These are phyloP conservation scores for Bradysia coprophila DNA, from an alignment of 1,140 invertebrate species.

Conservation along the genomic window DNA sequence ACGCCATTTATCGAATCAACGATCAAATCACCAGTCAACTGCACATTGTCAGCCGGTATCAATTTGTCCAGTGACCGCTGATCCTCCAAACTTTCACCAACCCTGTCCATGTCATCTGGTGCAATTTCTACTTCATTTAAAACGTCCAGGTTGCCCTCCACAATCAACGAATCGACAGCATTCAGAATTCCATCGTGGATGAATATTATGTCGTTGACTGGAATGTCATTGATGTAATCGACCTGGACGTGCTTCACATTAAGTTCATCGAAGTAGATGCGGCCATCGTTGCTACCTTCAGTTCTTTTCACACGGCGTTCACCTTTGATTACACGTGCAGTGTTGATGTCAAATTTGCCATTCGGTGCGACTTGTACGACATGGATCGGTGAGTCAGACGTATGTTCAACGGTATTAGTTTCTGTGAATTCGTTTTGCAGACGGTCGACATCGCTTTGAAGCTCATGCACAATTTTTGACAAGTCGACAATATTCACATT, in stretches of 20 bases:
- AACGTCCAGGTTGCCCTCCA: neutral
- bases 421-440: no score
- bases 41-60: neutral
- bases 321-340: no score
- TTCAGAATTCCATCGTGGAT: constrained; percentile 11
- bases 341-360: no score
- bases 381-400: no score
- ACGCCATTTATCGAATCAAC: constrained; percentile 18
- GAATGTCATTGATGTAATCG: constrained; percentile 10
- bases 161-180: constrained; percentile 6
- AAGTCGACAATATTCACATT: no score
- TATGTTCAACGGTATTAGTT: no score
- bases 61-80: neutral
- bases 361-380: no score
- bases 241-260: constrained; percentile 8
- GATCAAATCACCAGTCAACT: constrained; percentile 9
- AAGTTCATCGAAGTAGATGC: constrained; percentile 10
- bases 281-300: no score
- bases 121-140: constrained; percentile 6
- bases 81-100: neutral
- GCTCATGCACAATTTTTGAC: no score
- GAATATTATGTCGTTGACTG: constrained; percentile 8
- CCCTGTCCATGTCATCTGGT: neutral
- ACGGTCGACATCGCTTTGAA: no score
- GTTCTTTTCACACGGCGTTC: no score